Conservation (phyloP, 2,113 vertebrate species). For the Entelurus aequoreus region DNA sequence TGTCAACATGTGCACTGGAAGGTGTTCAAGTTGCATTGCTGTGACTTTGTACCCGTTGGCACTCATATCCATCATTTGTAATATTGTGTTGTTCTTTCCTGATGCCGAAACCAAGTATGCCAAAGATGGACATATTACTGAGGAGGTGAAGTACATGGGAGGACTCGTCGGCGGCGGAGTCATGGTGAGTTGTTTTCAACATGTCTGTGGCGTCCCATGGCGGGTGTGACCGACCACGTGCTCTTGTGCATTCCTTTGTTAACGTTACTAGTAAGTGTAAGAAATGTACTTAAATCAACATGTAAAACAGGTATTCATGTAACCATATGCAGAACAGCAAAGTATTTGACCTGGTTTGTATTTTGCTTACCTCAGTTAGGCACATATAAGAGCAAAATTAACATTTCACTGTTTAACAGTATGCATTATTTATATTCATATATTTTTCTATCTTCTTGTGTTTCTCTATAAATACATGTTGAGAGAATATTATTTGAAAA, state of each 20-base stretch:
- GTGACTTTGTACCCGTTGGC: conserved; percentile 67
- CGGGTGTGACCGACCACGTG: background rate
- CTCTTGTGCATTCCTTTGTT: background rate
- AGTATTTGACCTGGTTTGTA: no score
- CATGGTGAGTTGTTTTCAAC: conserved; percentile 63
- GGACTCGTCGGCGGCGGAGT: conserved; percentile 74
- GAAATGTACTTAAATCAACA: no score
- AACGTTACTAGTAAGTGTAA: no score
- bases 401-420: no score
- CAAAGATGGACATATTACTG: conserved; percentile 60
- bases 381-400: no score
- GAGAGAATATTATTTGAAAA: no score
- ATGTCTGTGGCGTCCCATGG: background rate
- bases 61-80: conserved; percentile 69
- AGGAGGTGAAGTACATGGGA: conserved; percentile 77
- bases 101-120: conserved; percentile 59
- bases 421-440: no score
- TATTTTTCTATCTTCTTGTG: no score
- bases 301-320: background rate
- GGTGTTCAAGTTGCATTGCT: conserved; percentile 68
- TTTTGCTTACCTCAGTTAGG: no score
- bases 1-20: conserved; percentile 73
- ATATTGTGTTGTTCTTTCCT: conserved; percentile 77
- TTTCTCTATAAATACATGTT: no score
- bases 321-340: no score